These are phyloP conservation scores for Nematostella vectensis DNA, from an alignment of 92 coral and sea anemone genomes.

Conservation along the genomic window DNA sequence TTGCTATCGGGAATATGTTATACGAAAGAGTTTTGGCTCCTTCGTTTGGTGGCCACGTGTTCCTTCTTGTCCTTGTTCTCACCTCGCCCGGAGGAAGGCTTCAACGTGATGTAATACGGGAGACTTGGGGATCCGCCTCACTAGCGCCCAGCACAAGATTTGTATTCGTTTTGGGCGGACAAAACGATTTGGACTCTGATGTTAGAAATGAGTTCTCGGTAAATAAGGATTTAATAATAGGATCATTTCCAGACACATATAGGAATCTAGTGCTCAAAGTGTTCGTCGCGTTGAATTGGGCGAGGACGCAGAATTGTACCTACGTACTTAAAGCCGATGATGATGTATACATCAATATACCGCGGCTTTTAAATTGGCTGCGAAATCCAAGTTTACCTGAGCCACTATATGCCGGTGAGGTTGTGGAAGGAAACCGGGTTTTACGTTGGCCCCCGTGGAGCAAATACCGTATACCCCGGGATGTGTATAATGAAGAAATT, in stretches of 20 bases:
- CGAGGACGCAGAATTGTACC: conserved; percentile 1
- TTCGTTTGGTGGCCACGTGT: neutral
- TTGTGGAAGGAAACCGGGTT: neutral
- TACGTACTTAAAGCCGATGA: neutral
- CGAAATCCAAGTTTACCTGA: neutral
- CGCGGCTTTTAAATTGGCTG: neutral
- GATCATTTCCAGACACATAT: neutral
- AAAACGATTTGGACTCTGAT: neutral
- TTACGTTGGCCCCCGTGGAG: neutral
- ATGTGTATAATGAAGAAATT: neutral
- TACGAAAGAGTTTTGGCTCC: neutral
- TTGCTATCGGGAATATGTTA: neutral
- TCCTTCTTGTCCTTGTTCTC: neutral
- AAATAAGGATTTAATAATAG: neutral
- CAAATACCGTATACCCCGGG: neutral
- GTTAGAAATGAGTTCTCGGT: neutral
- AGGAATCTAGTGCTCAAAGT: neutral
- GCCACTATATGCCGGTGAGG: neutral
- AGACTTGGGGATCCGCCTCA: neutral
- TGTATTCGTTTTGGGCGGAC: neutral
- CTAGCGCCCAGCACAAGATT: no score
- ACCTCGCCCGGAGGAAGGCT: neutral
- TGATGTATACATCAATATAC: conserved; percentile 1
- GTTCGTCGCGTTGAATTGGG: neutral
- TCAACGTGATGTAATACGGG: neutral